Evolutionary conservation across 2,113 vertebrate species (phyloP), one percentile per base, ranked within the genome.

Genomic region (Chloebia gouldiae): DNA sequence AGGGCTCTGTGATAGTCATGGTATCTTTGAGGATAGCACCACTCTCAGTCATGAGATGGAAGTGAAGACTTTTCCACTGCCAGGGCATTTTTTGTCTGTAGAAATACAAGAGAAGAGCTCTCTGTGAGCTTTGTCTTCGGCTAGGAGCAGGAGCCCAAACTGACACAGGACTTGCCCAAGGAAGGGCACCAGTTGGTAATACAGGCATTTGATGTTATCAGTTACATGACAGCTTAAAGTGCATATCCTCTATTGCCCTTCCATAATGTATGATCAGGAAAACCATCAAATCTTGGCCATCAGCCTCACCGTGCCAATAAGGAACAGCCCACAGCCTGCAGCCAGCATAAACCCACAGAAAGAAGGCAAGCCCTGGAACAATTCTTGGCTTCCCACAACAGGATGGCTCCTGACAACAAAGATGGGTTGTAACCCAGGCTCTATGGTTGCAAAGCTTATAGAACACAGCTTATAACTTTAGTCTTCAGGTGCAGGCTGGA

Each of bases 81-180:
- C 23, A 81, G 16, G 5, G 12, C 64, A 70, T 20, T 18, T 35
- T 44, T 33, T 51, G 23, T 24, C 51, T 50, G n/a, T 19, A 88
- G 42, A 84, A 88, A 86, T 31, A 66, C 28, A 47, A 22, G 5
- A 8, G 15, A 78, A 71, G 19, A 63, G 17, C 33, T 80, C 56
- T 66, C 8, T 35, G 15, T 2, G 3, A 68, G 9, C 44, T 37
- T 31, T 44, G n/a, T 47, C n/a, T 68, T 56, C 0, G 0, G 4
- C 40, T 45, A 61, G 11, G 17, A 89, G 17, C 15, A 81, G 50
- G 8, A 76, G 13, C 24, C 23, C 21, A 42, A 61, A 61, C 28
- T 60, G 85, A 64, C 14, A 35, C 4, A 76, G 12, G 7, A 59
- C 8, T 27, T 6, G 16, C 25, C 11, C 23, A 54, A 71, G 65